Conservation (phyloP, 2,797 vertebrate species). For the Eupleurogrammus muticus region DNA sequence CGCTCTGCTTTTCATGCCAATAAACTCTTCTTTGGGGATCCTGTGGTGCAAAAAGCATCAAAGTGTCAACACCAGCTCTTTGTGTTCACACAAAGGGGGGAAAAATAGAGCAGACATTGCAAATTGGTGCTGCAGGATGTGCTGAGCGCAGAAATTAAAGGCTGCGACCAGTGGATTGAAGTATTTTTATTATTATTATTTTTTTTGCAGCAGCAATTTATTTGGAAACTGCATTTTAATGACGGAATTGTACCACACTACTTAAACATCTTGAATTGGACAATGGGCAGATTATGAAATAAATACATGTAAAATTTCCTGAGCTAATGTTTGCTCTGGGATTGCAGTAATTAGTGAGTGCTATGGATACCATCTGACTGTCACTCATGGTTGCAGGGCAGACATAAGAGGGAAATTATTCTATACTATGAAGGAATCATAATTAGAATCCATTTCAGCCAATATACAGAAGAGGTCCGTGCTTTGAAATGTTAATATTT, state of each 20-base stretch:
- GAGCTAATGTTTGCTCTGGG: constrained; percentile 44
- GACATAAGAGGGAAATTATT: constrained; percentile 38
- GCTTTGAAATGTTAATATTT: constrained; percentile 29
- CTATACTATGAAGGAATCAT: constrained; percentile 24
- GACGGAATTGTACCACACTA: constrained; percentile 3
- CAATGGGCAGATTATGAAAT: constrained; percentile 29
- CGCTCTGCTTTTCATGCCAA: constrained; percentile 3
- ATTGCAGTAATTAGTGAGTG: constrained; percentile 23
- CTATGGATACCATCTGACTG: constrained; percentile 31
- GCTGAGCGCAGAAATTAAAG: constrained; percentile 26
- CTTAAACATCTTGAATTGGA: constrained; percentile 20
- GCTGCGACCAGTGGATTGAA: constrained; percentile 2
- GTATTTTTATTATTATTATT: constrained; percentile 8
- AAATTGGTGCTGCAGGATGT: constrained; percentile 9
- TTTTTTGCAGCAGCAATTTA: not conserved
- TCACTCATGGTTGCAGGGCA: constrained; percentile 26
- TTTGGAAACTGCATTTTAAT: constrained; percentile 10
- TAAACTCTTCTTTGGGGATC: constrained; percentile 24
- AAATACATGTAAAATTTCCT: constrained; percentile 39
- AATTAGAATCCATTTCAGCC: constrained; percentile 19
- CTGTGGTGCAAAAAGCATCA: constrained; percentile 17
- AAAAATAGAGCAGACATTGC: constrained; percentile 16
- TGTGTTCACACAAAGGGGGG: constrained; percentile 25
- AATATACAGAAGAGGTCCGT: constrained; percentile 11
- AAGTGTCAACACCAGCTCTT: constrained; percentile 23